Evolutionary conservation across 2,113 vertebrate genomes (phyloP), one percentile per base, ranked within the genome.

Genomic region (Leptocoma aspasia): DNA sequence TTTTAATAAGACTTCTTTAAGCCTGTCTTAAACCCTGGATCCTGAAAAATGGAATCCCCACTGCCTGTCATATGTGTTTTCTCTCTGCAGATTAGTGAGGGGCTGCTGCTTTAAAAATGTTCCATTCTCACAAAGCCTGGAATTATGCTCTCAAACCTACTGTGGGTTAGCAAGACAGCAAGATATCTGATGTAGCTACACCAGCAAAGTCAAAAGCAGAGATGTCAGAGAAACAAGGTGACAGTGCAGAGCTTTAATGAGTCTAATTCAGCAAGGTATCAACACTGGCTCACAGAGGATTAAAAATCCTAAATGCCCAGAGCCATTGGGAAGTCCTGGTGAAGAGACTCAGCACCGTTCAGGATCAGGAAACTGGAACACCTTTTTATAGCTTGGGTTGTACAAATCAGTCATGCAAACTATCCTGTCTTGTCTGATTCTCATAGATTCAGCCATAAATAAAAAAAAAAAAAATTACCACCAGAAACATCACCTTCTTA

Each of bases 1-100:
- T 97, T 95, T 82, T 80, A 97, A 91, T 96, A 95, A 93, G 66
- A 94, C 52, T 92, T 23, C 87, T 97, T 96, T 95, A 97, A 97
- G 94, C 90, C 86, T 49, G n/a, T 72, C 92, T 83, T 97, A 92
- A 76, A 81, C 35, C 33, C 63, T 71, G 82, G 61, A 89, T 78
- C 69, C 73, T 94, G 89, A 95, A 92, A 94, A 84, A 92, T 82
- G 49, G 88, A 94, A 89, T 94, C 44, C 90, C 80, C 37, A 21
- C 37, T 73, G 76, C 82, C 89, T 93, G 75, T 90, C 82, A 75
- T 81, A 42, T 0, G 0, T 89, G 61, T 66, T 95, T 86, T 91
- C 57, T 73, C 82, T 79, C 45, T 54, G 35, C 69, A 81, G 83
- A 78, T 94, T 87, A 87, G 52, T 7, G 15, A 86, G 73, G 11